Evolutionary conservation across 1,140 invertebrate genomes (phyloP), one percentile per base, ranked within the genome.

Genomic region (Drosophila mayri): DNA sequence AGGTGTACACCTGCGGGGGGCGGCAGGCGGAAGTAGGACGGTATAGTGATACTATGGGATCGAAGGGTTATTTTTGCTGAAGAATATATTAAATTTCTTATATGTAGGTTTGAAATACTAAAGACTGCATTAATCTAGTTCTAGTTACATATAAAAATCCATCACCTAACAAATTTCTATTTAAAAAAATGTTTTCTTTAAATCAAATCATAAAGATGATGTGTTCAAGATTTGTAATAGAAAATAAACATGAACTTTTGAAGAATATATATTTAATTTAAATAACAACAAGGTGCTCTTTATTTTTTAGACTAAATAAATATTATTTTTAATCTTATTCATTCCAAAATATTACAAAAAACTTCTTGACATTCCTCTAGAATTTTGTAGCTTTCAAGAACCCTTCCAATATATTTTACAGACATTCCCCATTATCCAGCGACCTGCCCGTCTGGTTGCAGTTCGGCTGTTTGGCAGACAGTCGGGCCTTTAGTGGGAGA

Each of bases 401-500:
- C 9, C 12, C 32, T 5, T 38, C 12, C 0, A 12, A 49, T 50
- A 49, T 38, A 5, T 59, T 20, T 37, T 37, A 9, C 11, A 2
- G 6, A 28, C 25, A 46, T 43, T 4, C 9, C 20, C 83, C 83
- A 86, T 57, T 43, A 84, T 88, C 35, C 37, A 67, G 32, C 58
- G 74, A 78, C 58, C 76, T 78, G 76, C 54, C 41, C 14, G 44
- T n/a, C 63, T 75, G 61, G 44, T 62, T 64, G 80, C 49, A 44
- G 47, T 30, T 67, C 44, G 55, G 60, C 68, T 70, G 72, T 44
- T 63, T 78, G 75, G 41, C 47, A 80, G 66, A 72, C 72, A 72
- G 50, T 52, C 44, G 61, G 66, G 58, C 38, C 55, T 87, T 84
- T 88, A 87, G 84, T 87, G 85, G 84, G 84, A 87, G 84, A 87